Evolutionary conservation across 2,797 vertebrate genomes (phyloP), one percentile per base, ranked within the genome.

Genomic region (Graptemys geographica): DNA sequence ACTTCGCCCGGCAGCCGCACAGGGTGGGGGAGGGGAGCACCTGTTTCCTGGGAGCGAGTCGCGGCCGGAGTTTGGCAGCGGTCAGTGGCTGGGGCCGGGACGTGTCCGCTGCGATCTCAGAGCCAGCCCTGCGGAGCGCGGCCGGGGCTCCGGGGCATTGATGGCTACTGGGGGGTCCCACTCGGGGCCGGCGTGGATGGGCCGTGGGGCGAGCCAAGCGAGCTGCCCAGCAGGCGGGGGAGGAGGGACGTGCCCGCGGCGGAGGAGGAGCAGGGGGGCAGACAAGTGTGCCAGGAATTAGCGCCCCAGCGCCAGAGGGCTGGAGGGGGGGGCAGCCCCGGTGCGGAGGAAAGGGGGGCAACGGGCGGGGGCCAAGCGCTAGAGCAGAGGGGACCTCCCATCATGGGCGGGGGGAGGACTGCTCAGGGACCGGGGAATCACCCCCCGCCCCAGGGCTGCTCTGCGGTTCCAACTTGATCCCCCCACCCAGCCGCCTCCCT

Each of bases 71-170:
- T 55, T 55, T 55, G 55, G 55, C 55, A 25, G 55, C 53, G 53
- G 21, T 9, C 53, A 16, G 53, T 23, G 33, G 93, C 90, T 83
- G 55, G 55, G 55, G 21, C 18, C 8, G 55, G 23, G 55, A 21
- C 55, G 55, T 53, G 55, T 23, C 21, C 55, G 55, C 21, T 25
- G 55, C 55, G 55, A 10, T 55, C 55, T 23, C 55, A 8, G 55
- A 55, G 55, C 55, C 55, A 10, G 53, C 53, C 53, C 21, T 55
- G 53, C 53, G 53, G 53, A 55, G 53, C 52, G 93, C 81, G 57
- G 84, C 90, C 96, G n/a, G 87, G 93, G 95, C 85, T n/a, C 78
- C 83, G 83, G 86, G 91, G 56, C 90, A 18, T 6, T 53, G 52
- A 6, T 19, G 52, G 52, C 19, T 21, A 6, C 52, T 2, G 52